A percentile compares a stretch with the other conserved stretches of the same genome.
These are phyloP conservation scores for Coranthus polyacanthus DNA, from an alignment of 2,797 vertebrate species.

Conservation along the genomic window DNA sequence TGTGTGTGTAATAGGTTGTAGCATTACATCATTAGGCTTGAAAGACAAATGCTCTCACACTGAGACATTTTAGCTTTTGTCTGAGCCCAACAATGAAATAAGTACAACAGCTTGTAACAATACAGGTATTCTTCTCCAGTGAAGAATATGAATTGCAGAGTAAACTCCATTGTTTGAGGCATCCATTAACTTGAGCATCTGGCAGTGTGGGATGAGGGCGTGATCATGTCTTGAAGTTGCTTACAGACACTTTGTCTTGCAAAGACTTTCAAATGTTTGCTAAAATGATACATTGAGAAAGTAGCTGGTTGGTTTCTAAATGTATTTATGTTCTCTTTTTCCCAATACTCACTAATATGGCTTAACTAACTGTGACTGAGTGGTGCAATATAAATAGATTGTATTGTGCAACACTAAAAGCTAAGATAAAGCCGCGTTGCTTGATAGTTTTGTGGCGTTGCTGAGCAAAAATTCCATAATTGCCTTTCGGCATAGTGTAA, in stretches of 20 bases:
- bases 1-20: not conserved
- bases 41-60: slow-evolving; percentile 10
- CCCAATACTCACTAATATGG: slow-evolving; percentile 1
- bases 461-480: too few relatives aligned
- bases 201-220: slow-evolving; percentile 53
- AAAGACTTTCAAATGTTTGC: slow-evolving; percentile 8
- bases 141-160: slow-evolving; percentile 15
- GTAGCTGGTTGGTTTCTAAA: slow-evolving; percentile 9
- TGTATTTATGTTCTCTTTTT: not conserved
- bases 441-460: too few relatives aligned
- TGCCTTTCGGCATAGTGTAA: too few relatives aligned
- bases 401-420: too few relatives aligned
- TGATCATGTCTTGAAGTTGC: slow-evolving; percentile 25
- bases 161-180: slow-evolving; percentile 32
- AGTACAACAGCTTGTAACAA: slow-evolving; percentile 26
- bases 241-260: slow-evolving; percentile 2
- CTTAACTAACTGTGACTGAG: not conserved
- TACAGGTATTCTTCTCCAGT: slow-evolving; percentile 29
- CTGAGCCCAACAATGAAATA: slow-evolving; percentile 20
- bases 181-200: slow-evolving; percentile 57
- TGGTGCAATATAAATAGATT: not conserved
- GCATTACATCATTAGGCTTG: slow-evolving; percentile 8
- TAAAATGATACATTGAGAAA: slow-evolving; percentile 27
- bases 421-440: too few relatives aligned
- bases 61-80: slow-evolving; percentile 5